A percentile compares a stretch with the other conserved stretches of the same genome.
phyloP scores from a whole-genome alignment of 2,113 vertebrate species.

The Poicephalus gulielmi region DNA sequence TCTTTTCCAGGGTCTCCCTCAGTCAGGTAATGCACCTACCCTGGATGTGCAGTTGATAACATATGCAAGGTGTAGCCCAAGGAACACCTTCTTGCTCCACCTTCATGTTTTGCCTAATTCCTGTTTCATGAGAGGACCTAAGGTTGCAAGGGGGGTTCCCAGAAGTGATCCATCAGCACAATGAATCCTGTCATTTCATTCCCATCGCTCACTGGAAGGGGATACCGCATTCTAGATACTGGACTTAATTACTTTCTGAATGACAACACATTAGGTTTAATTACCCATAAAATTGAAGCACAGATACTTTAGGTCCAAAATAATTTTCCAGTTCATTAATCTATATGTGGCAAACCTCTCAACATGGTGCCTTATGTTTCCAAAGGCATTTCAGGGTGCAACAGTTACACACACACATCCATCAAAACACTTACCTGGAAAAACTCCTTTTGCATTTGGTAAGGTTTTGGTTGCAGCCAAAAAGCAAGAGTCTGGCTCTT shows the following conservation, averaged over 20 bases:
- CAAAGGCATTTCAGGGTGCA: constrained; percentile 30
- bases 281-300: constrained; percentile 69
- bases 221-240: constrained; percentile 18
- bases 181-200: neutral
- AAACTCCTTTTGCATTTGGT: neutral
- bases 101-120: neutral
- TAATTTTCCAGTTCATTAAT: constrained; percentile 69
- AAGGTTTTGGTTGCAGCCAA: neutral
- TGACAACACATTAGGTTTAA: constrained; percentile 61
- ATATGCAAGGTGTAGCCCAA: neutral
- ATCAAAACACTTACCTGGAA: neutral
- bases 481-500: neutral
- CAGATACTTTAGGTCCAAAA: constrained; percentile 62
- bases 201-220: constrained; percentile 16
- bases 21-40: fast-evolving
- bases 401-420: neutral
- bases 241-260: constrained; percentile 64
- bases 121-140: neutral
- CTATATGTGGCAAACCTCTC: constrained; percentile 43
- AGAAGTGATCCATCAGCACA: neutral
- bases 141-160: neutral
- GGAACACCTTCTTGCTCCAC: neutral
- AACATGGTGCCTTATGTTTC: neutral
- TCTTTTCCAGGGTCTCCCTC: neutral
- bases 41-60: fast-evolving